These are phyloP conservation scores for Hydrophis major DNA, from an alignment of 2,797 vertebrate species.

Conservation along the genomic window DNA sequence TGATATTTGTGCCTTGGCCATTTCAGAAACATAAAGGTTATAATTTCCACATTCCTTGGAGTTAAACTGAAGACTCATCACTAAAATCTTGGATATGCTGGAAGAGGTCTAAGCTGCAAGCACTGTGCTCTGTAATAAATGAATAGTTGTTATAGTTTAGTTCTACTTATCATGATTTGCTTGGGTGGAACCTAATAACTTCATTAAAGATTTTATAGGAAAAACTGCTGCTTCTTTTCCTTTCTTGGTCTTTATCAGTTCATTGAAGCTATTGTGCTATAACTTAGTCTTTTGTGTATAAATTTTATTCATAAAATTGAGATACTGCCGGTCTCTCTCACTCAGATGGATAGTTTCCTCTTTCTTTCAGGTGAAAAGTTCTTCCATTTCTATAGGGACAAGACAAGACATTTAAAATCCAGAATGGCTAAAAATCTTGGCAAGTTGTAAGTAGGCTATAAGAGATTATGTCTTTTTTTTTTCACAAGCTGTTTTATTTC, in stretches of 20 bases:
- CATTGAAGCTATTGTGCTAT: not conserved
- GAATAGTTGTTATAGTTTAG: not conserved
- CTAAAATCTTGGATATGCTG: constrained; percentile 58
- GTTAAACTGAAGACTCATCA: constrained; percentile 60
- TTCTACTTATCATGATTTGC: not conserved
- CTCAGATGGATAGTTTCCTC: not conserved
- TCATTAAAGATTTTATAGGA: not conserved
- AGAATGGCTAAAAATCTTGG: not conserved
- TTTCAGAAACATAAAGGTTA: constrained; percentile 71
- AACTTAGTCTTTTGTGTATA: not conserved
- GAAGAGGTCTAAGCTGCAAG: constrained; percentile 50
- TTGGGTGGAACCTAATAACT: not conserved
- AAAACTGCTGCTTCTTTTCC: not conserved
- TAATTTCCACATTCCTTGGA: constrained; percentile 66
- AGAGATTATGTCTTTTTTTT: not conserved
- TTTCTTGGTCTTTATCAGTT: not conserved
- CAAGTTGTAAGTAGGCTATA: not conserved
- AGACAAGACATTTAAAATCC: not conserved
- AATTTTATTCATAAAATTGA: not conserved
- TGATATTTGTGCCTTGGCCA: constrained; percentile 61
- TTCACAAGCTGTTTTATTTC: not conserved
- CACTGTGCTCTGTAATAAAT: constrained; percentile 44
- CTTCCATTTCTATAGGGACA: not conserved
- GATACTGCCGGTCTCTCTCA: not conserved
- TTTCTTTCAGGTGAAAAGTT: not conserved